Evolutionary conservation across 2,113 vertebrate species (phyloP).

Genomic region (Apteryx owenii): DNA sequence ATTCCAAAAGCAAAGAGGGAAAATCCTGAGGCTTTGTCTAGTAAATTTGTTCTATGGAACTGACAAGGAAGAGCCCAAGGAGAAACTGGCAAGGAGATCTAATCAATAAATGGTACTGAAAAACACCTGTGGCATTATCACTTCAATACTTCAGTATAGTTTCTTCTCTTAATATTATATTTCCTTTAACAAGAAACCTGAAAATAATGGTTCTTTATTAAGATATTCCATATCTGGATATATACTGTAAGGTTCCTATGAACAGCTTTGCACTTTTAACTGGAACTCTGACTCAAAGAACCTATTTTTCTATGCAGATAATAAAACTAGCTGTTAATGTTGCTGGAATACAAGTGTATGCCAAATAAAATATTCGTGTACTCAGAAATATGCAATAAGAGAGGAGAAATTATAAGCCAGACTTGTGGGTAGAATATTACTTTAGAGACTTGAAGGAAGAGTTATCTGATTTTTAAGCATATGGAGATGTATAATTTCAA

Average conservation of each 20-base stretch:
- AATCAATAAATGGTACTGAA: neutral
- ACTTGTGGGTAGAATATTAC: neutral
- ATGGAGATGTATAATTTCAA: neutral
- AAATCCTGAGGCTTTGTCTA: neutral
- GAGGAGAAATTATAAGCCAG: neutral
- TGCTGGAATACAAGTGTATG: neutral
- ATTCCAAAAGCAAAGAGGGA: neutral
- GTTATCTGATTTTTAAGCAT: neutral
- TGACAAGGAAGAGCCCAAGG: neutral
- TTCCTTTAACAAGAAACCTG: neutral
- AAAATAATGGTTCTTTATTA: neutral
- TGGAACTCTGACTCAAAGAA: neutral
- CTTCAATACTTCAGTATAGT: neutral
- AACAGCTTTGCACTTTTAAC: neutral
- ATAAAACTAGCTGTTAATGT: neutral
- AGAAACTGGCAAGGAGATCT: neutral
- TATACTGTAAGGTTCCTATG: neutral
- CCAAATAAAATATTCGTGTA: neutral
- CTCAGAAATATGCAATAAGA: neutral
- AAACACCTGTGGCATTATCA: neutral
- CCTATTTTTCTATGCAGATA: neutral
- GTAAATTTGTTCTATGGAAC: neutral
- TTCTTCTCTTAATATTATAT: neutral
- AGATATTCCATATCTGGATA: neutral
- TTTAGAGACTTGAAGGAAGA: neutral